Percentiles rank a stretch among this genome's conserved stretches.
These are phyloP conservation scores for Tychaedon coryphoeus DNA, from an alignment of 2,113 vertebrate genomes.

Conservation along the genomic window DNA sequence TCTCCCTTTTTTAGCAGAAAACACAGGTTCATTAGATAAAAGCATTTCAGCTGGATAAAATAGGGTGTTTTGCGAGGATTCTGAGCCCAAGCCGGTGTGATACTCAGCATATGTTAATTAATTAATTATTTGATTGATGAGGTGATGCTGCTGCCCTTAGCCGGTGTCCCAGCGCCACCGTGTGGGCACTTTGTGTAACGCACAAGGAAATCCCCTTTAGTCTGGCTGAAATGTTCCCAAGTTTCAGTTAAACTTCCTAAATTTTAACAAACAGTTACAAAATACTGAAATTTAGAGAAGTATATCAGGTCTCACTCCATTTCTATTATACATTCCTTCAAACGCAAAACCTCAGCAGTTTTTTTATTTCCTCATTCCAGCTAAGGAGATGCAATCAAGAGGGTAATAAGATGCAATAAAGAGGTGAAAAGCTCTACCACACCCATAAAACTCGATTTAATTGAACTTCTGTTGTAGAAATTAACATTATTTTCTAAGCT, in stretches of 20 bases:
- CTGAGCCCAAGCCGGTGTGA: too few relatives aligned
- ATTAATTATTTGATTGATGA: neutral
- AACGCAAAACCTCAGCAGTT: neutral
- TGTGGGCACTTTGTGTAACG: conserved; percentile 32
- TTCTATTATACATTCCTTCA: neutral
- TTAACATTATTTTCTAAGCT: neutral
- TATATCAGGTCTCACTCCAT: neutral
- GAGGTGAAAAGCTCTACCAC: neutral
- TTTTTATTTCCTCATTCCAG: neutral
- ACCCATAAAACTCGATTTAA: neutral
- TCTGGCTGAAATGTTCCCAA: neutral
- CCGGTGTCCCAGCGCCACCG: conserved; percentile 68
- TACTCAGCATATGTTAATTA: fast-evolving
- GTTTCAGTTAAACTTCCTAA: neutral
- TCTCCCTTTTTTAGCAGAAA: neutral
- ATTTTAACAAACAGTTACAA: neutral
- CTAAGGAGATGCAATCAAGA: neutral
- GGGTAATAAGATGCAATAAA: neutral
- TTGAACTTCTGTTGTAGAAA: neutral
- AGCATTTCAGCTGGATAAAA: neutral
- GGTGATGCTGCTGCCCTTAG: neutral
- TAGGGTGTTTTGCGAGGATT: neutral
- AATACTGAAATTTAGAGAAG: neutral
- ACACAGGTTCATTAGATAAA: neutral
- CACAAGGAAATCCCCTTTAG: neutral